These are phyloP conservation scores for Galbula dea DNA, from an alignment of 2,113 vertebrate species.

Conservation along the genomic window DNA sequence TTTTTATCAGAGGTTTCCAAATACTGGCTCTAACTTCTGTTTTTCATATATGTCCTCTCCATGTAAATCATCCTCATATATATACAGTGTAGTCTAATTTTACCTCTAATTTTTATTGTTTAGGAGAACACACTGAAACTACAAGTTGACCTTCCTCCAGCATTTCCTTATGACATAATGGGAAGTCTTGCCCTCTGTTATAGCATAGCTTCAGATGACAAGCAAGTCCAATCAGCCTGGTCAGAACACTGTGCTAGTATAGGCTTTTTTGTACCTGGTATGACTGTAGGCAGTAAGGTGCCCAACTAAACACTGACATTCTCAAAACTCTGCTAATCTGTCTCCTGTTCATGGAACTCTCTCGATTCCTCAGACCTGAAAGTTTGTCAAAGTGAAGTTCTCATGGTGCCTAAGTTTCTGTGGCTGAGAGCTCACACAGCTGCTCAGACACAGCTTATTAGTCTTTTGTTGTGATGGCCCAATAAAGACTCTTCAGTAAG, in stretches of 20 bases:
- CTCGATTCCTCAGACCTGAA: background rate
- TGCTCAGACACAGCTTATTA: background rate
- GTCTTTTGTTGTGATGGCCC: background rate
- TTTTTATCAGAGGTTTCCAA: background rate
- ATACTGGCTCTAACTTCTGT: background rate
- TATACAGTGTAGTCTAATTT: background rate
- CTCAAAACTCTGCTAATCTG: background rate
- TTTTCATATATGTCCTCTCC: background rate
- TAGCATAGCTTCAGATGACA: background rate
- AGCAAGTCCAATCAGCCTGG: background rate
- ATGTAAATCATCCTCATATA: background rate
- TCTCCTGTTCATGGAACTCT: background rate
- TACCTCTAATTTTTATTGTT: background rate
- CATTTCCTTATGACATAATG: background rate
- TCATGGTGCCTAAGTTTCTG: background rate
- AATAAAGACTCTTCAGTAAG: background rate
- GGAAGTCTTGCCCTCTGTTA: background rate
- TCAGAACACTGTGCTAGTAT: background rate
- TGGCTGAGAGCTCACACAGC: background rate
- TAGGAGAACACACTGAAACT: background rate
- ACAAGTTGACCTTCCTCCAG: background rate
- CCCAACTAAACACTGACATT: background rate
- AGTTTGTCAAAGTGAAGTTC: background rate
- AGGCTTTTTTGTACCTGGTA: background rate
- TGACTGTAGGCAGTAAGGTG: background rate